Evolutionary conservation across 2,797 vertebrate genomes (phyloP).

Genomic region (Acomys russatus): DNA sequence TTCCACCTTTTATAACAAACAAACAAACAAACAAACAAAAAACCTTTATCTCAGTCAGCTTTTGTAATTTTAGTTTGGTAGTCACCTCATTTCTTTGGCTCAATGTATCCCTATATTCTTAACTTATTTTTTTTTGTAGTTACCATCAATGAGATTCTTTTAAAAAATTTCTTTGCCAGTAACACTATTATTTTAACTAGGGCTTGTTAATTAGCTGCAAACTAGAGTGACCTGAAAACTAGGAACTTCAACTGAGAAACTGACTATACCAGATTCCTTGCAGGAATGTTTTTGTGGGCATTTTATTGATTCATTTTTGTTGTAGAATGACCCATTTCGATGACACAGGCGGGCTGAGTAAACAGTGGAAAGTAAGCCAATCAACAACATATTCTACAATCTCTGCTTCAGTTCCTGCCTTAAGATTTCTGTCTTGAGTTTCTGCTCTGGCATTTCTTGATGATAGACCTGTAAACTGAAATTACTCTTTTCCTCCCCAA

Average conservation of each 20-base stretch:
- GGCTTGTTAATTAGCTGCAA: background rate
- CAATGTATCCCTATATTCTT: background rate
- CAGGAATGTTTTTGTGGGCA: background rate
- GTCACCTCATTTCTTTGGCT: background rate
- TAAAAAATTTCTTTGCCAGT: background rate
- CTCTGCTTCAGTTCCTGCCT: background rate
- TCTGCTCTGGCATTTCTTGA: background rate
- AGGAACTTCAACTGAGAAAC: background rate
- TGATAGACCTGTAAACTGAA: background rate
- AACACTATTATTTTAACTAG: background rate
- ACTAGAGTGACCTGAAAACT: background rate
- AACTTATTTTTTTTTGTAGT: background rate
- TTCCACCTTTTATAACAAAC: slow-evolving; percentile 24
- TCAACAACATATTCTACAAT: background rate
- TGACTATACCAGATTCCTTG: background rate
- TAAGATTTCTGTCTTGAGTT: background rate
- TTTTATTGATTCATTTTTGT: background rate
- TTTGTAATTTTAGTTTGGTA: background rate
- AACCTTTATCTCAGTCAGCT: background rate
- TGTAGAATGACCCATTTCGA: background rate
- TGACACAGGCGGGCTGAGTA: background rate
- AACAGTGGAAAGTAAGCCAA: background rate
- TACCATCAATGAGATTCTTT: background rate
- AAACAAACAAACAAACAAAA: too few species aligned
- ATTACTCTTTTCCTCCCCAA: background rate